Evolutionary conservation across 1,140 invertebrate species (phyloP).

Genomic region (Manduca sexta): DNA sequence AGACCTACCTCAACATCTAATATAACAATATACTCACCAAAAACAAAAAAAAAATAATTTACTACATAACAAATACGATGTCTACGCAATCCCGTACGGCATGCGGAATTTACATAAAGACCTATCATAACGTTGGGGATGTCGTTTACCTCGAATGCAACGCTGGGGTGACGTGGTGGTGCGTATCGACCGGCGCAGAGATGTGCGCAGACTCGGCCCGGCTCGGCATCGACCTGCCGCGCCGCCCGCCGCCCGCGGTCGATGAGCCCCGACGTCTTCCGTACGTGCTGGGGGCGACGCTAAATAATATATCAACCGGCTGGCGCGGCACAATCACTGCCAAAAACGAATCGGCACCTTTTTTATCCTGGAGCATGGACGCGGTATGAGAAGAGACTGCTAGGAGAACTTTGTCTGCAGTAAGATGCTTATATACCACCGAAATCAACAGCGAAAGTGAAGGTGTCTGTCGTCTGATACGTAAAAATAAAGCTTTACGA

Average conservation of each 20-base stretch:
- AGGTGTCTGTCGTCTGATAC: no score
- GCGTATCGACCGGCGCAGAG: neutral
- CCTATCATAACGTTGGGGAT: conserved; percentile 55
- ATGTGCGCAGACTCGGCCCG: conserved; percentile 36
- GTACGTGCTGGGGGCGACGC: neutral
- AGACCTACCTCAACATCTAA: no score
- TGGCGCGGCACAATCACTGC: neutral
- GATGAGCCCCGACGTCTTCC: conserved; percentile 3
- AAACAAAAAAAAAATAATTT: neutral
- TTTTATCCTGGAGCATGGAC: no score
- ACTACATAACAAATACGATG: neutral
- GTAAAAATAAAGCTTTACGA: no score
- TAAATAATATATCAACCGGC: neutral
- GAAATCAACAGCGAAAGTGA: no score
- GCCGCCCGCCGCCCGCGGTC: conserved; percentile 13
- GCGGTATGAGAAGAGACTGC: no score
- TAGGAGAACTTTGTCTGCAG: no score
- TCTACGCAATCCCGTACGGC: no score
- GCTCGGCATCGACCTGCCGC: no score
- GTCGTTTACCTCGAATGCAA: conserved; percentile 45
- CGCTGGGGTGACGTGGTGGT: conserved; percentile 32
- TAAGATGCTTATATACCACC: no score
- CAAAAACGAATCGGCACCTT: no score
- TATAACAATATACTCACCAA: no score
- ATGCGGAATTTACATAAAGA: conserved; percentile 28